phyloP scores from a whole-genome alignment of 2,888 invertebrate species.

The Silvanus unidentatus region DNA sequence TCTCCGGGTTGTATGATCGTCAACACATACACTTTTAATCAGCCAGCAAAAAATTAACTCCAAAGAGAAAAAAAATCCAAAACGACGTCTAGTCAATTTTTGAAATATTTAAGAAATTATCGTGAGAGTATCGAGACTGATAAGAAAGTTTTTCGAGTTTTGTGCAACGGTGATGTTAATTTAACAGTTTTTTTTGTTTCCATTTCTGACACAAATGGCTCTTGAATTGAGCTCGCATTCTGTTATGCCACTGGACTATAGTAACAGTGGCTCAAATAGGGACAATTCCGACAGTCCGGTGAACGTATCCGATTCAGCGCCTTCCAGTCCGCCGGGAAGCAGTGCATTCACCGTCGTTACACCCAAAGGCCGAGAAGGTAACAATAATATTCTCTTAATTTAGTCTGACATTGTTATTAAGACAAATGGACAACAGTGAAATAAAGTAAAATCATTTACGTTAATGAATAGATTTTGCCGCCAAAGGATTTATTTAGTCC shows the following conservation, averaged over 20 bases:
- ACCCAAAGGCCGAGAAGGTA: constrained; percentile 52
- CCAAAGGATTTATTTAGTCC: constrained; percentile 41
- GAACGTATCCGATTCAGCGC: constrained; percentile 36
- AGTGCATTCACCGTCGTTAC: constrained; percentile 65
- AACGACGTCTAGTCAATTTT: too few species aligned
- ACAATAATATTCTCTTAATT: constrained; percentile 11
- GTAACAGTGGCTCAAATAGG: constrained; percentile 44
- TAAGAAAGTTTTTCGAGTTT: constrained; percentile 2
- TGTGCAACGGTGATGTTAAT: not conserved
- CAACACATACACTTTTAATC: constrained; percentile 3
- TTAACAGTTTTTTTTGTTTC: too few species aligned
- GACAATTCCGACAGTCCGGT: constrained; percentile 37
- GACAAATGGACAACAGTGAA: too few species aligned
- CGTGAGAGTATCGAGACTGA: too few species aligned
- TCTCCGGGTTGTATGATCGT: constrained; percentile 29
- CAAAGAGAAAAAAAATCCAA: constrained; percentile 9
- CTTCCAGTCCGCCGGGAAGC: constrained; percentile 40
- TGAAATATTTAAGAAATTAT: too few species aligned
- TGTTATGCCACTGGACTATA: constrained; percentile 66
- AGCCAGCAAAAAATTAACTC: too few species aligned
- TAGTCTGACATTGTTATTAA: not conserved
- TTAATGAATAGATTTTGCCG: constrained; percentile 30
- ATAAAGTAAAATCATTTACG: not conserved
- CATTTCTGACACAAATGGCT: constrained; percentile 38
- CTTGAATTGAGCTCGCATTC: constrained; percentile 60